Base-by-base conservation (phyloP, 2,888 invertebrate species). In the Drosophila basisetae region DNA sequence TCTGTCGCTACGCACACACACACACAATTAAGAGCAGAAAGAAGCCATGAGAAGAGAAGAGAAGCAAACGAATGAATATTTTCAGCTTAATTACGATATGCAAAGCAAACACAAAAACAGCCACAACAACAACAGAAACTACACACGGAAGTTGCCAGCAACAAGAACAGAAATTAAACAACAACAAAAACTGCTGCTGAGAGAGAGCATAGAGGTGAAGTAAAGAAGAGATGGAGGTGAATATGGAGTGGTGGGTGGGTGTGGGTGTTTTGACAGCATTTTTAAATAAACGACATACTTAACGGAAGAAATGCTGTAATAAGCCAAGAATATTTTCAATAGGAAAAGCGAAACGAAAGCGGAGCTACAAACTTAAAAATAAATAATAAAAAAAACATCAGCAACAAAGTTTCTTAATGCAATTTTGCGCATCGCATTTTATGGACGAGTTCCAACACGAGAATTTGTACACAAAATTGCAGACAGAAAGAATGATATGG, bases 61-160 rank as follows among this genome's bases (percentile, higher is more conserved):
- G 33, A 56, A 69, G 65, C 71, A 58, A 63, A 78, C 56, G 56
- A 74, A 68, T 55, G 59, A 78, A 84, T 78, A 83, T 84, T 87
- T 91, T 91, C 72, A 91, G 82, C 88, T 78, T 89, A 91, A 85
- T 85, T 85, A 79, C 83, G 77, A 76, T 66, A 28, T 70, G 71
- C 41, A 80, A 69, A 43, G 67, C 73, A 71, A 80, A 73, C 67
- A 83, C 66, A 58, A 60, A 52, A 62, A 58, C 58, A 78, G 55
- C 53, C 52, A 28, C 30, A 60, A 60, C 33, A 63, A 66, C 28
- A 31, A 59, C 35, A 65, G 54, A 68, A 71, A 60, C 62, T 30
- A 78, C 61, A 68, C 78, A 78, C 78, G 79, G 79, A 79, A 79
- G 72, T 76, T 68, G 61, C 39, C 70, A 64, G 37, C 60, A 67